These are phyloP conservation scores for Iguana delicatissima DNA, from an alignment of 2,797 vertebrate species.

Conservation along the genomic window DNA sequence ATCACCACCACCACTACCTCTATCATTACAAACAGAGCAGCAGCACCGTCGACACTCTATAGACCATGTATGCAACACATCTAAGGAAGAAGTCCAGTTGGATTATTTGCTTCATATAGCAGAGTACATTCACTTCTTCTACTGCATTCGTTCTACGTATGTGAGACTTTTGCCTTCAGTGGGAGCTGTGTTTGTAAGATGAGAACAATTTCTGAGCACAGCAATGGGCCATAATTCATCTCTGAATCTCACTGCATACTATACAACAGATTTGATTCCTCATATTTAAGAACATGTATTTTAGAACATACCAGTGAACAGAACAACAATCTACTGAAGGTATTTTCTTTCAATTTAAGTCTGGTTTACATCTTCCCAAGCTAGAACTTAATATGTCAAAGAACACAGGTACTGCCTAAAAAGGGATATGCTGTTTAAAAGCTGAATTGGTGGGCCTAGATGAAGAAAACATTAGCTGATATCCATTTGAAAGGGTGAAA, in stretches of 20 bases:
- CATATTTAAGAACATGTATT: neutral
- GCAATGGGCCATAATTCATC: neutral
- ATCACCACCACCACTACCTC: too few relatives aligned
- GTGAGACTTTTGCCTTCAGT: neutral
- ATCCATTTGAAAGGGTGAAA: neutral
- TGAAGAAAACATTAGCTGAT: conserved; percentile 4
- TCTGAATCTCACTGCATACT: neutral
- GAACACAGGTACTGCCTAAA: neutral
- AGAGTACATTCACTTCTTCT: neutral
- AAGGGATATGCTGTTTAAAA: neutral
- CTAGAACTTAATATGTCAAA: neutral
- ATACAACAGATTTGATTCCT: neutral
- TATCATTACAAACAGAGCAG: too few relatives aligned
- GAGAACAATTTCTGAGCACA: neutral
- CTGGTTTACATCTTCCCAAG: neutral
- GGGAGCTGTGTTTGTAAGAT: neutral
- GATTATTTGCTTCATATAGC: neutral
- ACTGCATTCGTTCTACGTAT: neutral
- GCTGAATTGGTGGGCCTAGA: conserved; percentile 7
- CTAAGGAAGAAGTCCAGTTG: neutral
- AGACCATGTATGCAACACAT: neutral
- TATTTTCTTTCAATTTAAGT: too few relatives aligned
- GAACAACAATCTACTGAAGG: too few relatives aligned
- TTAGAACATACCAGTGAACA: neutral
- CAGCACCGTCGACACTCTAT: neutral